Conservation (phyloP, 2,797 vertebrate genomes). For the Nothura maculosa region DNA sequence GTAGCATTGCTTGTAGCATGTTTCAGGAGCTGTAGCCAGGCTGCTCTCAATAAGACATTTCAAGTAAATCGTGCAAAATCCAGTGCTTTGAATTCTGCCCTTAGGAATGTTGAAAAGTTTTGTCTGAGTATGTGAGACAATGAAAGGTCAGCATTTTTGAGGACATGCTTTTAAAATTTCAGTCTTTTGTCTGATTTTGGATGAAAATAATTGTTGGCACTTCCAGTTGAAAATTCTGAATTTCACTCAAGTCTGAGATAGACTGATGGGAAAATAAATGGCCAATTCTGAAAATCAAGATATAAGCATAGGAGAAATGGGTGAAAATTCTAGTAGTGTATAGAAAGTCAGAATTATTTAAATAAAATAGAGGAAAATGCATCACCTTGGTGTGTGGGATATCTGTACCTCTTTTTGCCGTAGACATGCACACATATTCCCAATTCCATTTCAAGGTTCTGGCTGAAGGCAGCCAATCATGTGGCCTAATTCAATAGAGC, state of each 20-base stretch:
- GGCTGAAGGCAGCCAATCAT: neutral
- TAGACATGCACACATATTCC: neutral
- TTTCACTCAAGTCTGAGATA: conserved; percentile 4
- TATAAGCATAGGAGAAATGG: conserved; percentile 12
- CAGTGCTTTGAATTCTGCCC: neutral
- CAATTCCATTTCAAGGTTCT: neutral
- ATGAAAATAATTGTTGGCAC: neutral
- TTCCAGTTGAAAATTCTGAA: neutral
- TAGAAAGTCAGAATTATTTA: neutral
- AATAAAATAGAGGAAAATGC: conserved; percentile 30
- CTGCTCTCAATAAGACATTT: neutral
- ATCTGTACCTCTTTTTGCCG: conserved; percentile 17
- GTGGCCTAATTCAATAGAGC: neutral
- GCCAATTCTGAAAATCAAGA: neutral
- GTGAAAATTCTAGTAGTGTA: conserved; percentile 15
- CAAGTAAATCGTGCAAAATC: neutral
- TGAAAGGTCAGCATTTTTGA: neutral
- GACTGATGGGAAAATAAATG: conserved; percentile 3
- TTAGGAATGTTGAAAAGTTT: neutral
- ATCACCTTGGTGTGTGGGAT: neutral
- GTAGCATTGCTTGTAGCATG: neutral
- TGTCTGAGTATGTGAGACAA: neutral
- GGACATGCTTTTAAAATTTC: neutral
- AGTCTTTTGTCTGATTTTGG: neutral
- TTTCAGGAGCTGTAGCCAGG: fast-evolving